Evolutionary conservation across 1,140 invertebrate species (phyloP).

Genomic region (Drosophila lowei): DNA sequence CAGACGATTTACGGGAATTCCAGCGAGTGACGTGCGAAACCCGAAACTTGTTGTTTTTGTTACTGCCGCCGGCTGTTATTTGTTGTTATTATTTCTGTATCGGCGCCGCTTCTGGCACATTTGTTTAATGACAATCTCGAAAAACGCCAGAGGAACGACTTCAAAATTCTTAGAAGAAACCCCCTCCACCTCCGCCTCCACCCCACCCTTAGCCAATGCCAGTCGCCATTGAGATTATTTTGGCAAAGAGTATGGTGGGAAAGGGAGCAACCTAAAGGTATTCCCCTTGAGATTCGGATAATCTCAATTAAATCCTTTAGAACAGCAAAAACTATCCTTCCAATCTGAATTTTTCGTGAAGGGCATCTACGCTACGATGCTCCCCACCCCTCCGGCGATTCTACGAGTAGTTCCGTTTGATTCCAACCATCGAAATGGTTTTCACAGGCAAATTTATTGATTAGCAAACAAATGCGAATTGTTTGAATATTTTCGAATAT

Average conservation of each 20-base stretch:
- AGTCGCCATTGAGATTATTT: too few species aligned
- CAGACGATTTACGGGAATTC: conserved; percentile 79
- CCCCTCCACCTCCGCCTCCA: not conserved
- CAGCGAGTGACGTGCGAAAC: conserved; percentile 75
- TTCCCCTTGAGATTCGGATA: too few species aligned
- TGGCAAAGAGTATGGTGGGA: too few species aligned
- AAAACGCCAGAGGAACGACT: conserved; percentile 41
- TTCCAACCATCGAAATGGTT: conserved; percentile 75
- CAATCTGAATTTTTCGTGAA: conserved; percentile 2
- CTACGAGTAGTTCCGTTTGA: conserved; percentile 44
- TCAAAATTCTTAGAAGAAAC: conserved; percentile 5
- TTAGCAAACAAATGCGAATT: conserved; percentile 79
- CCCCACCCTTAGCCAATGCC: too few species aligned
- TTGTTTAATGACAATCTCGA: conserved; percentile 80
- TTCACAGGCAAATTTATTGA: conserved; percentile 80
- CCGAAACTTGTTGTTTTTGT: conserved; percentile 56
- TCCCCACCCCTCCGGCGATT: not conserved
- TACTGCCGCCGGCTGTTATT: conserved; percentile 12
- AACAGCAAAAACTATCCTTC: too few species aligned
- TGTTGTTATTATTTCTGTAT: not conserved
- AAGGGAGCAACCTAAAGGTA: too few species aligned
- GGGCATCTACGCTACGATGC: conserved; percentile 24
- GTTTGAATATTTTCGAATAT: conserved; percentile 73
- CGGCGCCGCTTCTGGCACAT: conserved; percentile 67
- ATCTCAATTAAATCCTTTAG: too few species aligned